Evolutionary conservation across 2,888 invertebrate species (phyloP).

Genomic region (Drosophila acutilabella): DNA sequence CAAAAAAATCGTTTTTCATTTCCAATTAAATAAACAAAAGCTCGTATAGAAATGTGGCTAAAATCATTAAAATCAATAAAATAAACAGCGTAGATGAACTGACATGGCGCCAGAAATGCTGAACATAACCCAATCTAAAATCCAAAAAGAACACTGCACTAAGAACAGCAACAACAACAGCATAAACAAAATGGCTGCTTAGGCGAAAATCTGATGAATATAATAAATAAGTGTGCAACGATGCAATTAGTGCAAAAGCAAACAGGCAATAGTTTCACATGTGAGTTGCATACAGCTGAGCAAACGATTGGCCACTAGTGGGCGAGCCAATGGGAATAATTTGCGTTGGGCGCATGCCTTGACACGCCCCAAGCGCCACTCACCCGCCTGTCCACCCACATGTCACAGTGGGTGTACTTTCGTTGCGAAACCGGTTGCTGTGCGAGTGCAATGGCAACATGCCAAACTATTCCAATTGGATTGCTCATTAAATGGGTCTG

Average conservation of each 20-base stretch:
- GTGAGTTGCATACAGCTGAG: conserved; percentile 27
- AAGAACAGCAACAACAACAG: conserved; percentile 1
- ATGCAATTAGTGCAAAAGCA: conserved; percentile 43
- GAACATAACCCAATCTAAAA: conserved; percentile 33
- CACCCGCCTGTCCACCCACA: conserved; percentile 50
- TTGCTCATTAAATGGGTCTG: conserved; percentile 21
- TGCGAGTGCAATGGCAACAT: conserved; percentile 50
- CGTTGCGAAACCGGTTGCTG: conserved; percentile 52
- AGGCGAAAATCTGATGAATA: conserved; percentile 8
- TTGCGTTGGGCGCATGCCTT: conserved; percentile 48
- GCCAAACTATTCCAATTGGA: conserved; percentile 66
- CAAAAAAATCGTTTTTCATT: conserved; percentile 54
- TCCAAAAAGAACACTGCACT: neutral
- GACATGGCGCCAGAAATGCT: conserved; percentile 64
- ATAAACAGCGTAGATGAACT: conserved; percentile 68
- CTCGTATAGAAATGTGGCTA: conserved; percentile 63
- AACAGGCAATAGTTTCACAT: conserved; percentile 26
- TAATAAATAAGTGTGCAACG: conserved; percentile 45
- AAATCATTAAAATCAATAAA: conserved; percentile 79
- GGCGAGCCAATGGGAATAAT: conserved; percentile 32
- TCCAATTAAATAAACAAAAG: conserved; percentile 63
- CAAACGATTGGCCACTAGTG: conserved; percentile 43
- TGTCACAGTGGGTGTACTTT: conserved; percentile 60
- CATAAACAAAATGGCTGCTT: conserved; percentile 50
- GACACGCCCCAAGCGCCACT: conserved; percentile 59